phyloP scores from a whole-genome alignment of 30 jellyfish, hydroid and myxozoan species.

The Pseudorhiza aurosa region DNA sequence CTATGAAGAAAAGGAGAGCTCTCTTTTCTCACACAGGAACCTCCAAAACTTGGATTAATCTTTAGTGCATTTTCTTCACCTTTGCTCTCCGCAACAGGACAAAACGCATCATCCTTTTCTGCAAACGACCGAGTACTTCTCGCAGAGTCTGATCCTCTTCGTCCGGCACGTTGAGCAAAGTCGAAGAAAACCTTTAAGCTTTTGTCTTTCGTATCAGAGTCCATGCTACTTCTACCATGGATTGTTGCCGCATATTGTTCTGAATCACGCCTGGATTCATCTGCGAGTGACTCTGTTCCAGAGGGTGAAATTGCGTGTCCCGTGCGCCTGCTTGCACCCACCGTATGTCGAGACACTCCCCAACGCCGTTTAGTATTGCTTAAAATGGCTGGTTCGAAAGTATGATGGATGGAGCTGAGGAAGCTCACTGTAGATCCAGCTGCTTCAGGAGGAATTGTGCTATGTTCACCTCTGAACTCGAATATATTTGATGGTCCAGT shows the following conservation, averaged over 20 bases:
- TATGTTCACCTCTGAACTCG: not conserved
- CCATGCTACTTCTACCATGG: not conserved
- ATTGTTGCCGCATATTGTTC: not conserved
- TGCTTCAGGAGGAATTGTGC: not conserved
- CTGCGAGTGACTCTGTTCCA: not conserved
- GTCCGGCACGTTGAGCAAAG: constrained; percentile 15
- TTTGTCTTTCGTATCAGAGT: constrained; percentile 6
- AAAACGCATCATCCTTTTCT: constrained; percentile 36
- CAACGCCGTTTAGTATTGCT: constrained; percentile 15
- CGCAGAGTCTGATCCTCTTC: constrained; percentile 29
- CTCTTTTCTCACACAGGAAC: not conserved
- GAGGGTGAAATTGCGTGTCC: not conserved
- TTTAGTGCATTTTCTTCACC: constrained; percentile 7
- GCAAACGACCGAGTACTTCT: constrained; percentile 18
- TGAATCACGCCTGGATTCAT: constrained; percentile 7
- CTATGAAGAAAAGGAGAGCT: not conserved
- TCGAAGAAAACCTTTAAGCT: not conserved
- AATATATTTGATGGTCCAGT: not conserved
- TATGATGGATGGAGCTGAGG: not conserved
- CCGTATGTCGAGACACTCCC: constrained; percentile 18
- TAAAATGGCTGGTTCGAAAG: not conserved
- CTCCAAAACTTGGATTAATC: not conserved
- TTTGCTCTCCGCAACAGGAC: constrained; percentile 29
- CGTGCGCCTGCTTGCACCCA: not conserved
- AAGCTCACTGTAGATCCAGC: not conserved